A percentile compares a stretch with the other conserved stretches of the same genome.
Evolutionary conservation across 2,888 invertebrate species (phyloP).

Genomic region (Hirtodrosophila histrioides): DNA sequence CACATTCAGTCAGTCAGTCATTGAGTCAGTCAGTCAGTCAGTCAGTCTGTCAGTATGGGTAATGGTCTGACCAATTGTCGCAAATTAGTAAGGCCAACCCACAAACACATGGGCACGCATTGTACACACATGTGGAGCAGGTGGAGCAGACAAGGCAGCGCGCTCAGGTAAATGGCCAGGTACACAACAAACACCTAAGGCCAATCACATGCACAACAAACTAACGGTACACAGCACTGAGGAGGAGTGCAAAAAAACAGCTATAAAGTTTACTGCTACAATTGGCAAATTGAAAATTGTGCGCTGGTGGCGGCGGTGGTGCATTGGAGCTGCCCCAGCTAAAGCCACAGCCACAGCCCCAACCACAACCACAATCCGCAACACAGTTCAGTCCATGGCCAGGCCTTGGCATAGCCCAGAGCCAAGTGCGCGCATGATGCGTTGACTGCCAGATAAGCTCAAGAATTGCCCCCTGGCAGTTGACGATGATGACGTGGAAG

Average conservation of each 20-base stretch:
- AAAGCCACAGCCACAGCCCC: conserved; percentile 28
- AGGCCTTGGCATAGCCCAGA: conserved; percentile 58
- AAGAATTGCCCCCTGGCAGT: conserved; percentile 26
- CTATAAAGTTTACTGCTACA: conserved; percentile 79
- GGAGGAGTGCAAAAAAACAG: conserved; percentile 42
- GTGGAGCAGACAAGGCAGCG: conserved; percentile 2
- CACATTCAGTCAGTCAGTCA: conserved; percentile 32
- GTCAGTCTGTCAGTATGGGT: conserved; percentile 40
- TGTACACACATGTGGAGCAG: conserved; percentile 4
- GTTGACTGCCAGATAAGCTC: conserved; percentile 71
- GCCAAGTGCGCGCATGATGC: conserved; percentile 60
- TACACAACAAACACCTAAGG: conserved; percentile 68
- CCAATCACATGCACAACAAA: conserved; percentile 68
- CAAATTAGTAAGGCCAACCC: conserved; percentile 69
- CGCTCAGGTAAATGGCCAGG: conserved; percentile 47
- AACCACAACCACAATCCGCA: not conserved
- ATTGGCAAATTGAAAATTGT: conserved; percentile 81
- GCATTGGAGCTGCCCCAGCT: conserved; percentile 20
- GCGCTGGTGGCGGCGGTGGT: conserved; percentile 53
- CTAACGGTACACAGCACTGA: conserved; percentile 61
- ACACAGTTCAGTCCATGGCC: conserved; percentile 17
- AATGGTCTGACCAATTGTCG: conserved; percentile 76
- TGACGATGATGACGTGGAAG: conserved; percentile 5
- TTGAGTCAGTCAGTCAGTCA: conserved; percentile 15
- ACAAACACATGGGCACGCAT: conserved; percentile 26